Conservation (phyloP, 2,888 invertebrate genomes). For the Drosophila paracracens region DNA sequence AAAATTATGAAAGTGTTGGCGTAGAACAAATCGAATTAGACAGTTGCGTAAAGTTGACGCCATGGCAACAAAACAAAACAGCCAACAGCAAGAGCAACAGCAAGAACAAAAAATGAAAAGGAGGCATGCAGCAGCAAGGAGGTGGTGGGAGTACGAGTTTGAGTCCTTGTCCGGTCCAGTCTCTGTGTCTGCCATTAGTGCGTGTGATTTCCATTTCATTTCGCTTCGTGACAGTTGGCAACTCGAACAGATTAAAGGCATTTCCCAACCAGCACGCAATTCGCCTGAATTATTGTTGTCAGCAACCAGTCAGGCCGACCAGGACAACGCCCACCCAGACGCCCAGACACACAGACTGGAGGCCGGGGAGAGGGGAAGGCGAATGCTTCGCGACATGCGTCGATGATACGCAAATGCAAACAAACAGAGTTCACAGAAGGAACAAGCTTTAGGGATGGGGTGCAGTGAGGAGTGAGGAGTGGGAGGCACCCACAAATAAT, state of each 20-base stretch:
- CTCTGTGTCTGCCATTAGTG: constrained; percentile 71
- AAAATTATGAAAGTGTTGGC: constrained; percentile 85
- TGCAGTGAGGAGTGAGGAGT: neutral
- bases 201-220: constrained; percentile 82
- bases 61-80: constrained; percentile 41
- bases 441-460: constrained; percentile 15
- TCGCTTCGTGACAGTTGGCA: constrained; percentile 84
- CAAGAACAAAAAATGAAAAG: constrained; percentile 22
- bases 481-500: constrained; percentile 48
- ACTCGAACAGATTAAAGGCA: constrained; percentile 84
- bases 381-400: constrained; percentile 71
- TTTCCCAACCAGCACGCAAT: constrained; percentile 81
- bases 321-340: constrained; percentile 26
- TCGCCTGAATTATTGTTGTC: constrained; percentile 79
- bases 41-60: constrained; percentile 69
- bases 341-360: constrained; percentile 21
- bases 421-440: constrained; percentile 59
- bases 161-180: constrained; percentile 30
- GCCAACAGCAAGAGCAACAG: constrained; percentile 6
- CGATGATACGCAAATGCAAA: constrained; percentile 82
- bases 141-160: neutral
- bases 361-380: neutral
- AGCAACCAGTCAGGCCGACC: constrained; percentile 49
- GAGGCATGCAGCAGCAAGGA: constrained; percentile 8
- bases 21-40: constrained; percentile 85